phyloP scores from a whole-genome alignment of 2,797 vertebrate genomes.

The Ptychadena robeensis region DNA sequence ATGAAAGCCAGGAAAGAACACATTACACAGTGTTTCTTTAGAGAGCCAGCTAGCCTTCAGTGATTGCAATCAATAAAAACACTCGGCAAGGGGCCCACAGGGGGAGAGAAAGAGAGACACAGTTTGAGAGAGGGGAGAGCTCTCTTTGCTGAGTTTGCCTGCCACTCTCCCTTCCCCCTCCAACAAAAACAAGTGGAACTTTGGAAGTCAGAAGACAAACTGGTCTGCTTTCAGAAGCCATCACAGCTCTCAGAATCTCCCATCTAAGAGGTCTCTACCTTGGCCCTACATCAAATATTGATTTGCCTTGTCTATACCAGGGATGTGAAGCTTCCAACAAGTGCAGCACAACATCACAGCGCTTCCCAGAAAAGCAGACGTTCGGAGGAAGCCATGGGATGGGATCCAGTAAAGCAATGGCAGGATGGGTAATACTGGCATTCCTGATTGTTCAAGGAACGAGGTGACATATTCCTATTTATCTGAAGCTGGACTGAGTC shows the following conservation, averaged over 20 bases:
- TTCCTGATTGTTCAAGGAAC: neutral
- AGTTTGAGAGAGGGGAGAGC: slow-evolving; percentile 64
- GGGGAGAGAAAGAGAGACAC: slow-evolving; percentile 68
- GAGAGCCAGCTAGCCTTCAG: slow-evolving; percentile 73
- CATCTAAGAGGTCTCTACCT: neutral
- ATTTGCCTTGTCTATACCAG: slow-evolving; percentile 64
- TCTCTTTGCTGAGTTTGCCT: slow-evolving; percentile 67
- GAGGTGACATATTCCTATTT: slow-evolving; percentile 19
- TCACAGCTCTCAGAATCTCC: slow-evolving; percentile 56
- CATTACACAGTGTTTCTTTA: slow-evolving; percentile 78
- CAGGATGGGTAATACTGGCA: slow-evolving; percentile 58
- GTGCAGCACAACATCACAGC: slow-evolving; percentile 62
- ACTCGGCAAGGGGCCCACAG: slow-evolving; percentile 75
- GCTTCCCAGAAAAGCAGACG: slow-evolving; percentile 24
- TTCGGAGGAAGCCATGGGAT: slow-evolving; percentile 50
- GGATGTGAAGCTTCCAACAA: slow-evolving; percentile 67
- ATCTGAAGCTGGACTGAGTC: neutral
- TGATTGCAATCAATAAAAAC: slow-evolving; percentile 80
- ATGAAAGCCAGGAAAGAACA: slow-evolving; percentile 88
- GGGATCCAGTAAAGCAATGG: slow-evolving; percentile 32
- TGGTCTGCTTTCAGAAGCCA: slow-evolving; percentile 60
- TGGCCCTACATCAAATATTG: slow-evolving; percentile 49
- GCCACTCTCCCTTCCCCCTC: slow-evolving; percentile 68
- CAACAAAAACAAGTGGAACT: slow-evolving; percentile 69
- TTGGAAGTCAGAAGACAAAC: slow-evolving; percentile 67